Base-by-base conservation (phyloP, 2,888 invertebrate genomes). In the Elysia crispata region DNA sequence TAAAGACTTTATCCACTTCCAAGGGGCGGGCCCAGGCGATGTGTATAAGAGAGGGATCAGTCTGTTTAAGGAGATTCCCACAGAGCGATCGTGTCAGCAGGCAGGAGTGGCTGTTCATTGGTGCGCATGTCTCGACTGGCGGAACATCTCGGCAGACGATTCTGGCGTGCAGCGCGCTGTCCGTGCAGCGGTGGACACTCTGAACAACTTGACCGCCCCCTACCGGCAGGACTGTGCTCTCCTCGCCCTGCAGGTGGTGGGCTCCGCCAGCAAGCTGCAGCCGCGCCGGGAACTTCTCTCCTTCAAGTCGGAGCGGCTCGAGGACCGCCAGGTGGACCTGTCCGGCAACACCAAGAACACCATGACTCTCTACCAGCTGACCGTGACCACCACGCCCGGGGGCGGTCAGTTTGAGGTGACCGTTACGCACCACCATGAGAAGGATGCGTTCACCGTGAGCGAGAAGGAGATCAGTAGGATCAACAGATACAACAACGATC, bases 41-140 rank as follows among this genome's bases (percentile, higher is more conserved):
- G 80, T 85, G 20, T 23, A n/a, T 6, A 78, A 84, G 6, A 84
- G 91, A 72, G 90, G 89, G 6, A 88, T 90, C 64, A 91, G 91
- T 75, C 83, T 91, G 49, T 89, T 92, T 80, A 81, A 82, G 54
- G 83, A 86, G 76, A 88, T 92, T 41, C 95, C 97, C 0, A 88
- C 92, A 15, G 94, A 95, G 85, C 93, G 98, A 30, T 96, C 96
- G 8, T 98, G 98, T 91, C 94, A 95, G 8, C 95, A 97, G 91
- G 98, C 98, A 0, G 96, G 95, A 77, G 96, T 98, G 81, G 97
- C 97, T 90, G 95, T 97, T 0, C 98, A 98, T 91, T 98, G 98
- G 98, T 98, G 98, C 91, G 95, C 97, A 0, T 98, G 98, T 90
- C 93, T 98, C 0, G 94, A 94, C n/a, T 98, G 98, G 97, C 92